phyloP scores from a whole-genome alignment of 2,113 vertebrate genomes.

The Oreochromis aureus region DNA sequence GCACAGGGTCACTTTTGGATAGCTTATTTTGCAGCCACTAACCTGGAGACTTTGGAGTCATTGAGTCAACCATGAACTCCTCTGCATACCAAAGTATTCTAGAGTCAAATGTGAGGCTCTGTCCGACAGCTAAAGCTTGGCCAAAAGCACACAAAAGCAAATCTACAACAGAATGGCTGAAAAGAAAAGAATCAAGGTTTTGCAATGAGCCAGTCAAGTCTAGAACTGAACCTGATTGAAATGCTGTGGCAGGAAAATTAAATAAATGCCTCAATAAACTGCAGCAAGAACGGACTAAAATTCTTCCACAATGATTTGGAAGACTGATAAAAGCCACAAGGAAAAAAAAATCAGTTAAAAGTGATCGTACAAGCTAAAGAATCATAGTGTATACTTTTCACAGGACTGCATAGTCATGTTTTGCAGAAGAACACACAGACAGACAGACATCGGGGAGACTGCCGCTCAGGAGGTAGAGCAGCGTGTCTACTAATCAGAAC shows the following conservation, averaged over 20 bases:
- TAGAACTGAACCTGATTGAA: neutral
- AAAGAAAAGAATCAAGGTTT: neutral
- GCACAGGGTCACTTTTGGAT: neutral
- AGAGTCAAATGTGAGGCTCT: neutral
- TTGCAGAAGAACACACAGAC: neutral
- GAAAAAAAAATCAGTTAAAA: neutral
- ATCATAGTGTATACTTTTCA: neutral
- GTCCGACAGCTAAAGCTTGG: neutral
- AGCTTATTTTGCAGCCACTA: neutral
- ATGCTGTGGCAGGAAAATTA: neutral
- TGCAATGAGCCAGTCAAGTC: neutral
- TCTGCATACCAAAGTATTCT: neutral
- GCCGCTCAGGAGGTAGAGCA: neutral
- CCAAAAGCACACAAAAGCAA: neutral
- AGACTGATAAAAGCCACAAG: neutral
- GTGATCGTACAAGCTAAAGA: neutral
- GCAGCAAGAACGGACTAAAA: neutral
- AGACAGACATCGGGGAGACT: neutral
- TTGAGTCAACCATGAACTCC: neutral
- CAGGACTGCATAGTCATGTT: neutral
- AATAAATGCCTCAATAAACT: neutral
- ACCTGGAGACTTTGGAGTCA: neutral
- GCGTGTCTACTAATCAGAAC: neutral
- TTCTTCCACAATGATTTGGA: neutral
- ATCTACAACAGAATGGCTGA: neutral